A percentile compares a stretch with the other conserved stretches of the same genome.
These are phyloP conservation scores for Hylomyscus alleni DNA, from an alignment of 2,797 vertebrate genomes.

Conservation along the genomic window DNA sequence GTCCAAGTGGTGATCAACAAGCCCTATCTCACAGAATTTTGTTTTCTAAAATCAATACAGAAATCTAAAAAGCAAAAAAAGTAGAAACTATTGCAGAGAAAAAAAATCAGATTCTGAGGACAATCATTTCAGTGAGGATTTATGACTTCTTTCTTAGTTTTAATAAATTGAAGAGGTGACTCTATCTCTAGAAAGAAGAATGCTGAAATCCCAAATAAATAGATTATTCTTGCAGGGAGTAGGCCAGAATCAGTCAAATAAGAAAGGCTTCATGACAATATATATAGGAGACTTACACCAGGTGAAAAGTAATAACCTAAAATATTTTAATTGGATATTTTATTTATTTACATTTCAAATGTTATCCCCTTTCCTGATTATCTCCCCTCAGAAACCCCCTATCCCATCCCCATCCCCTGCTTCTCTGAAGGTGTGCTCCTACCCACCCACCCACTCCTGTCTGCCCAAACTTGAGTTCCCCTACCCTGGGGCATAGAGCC, in stretches of 20 bases:
- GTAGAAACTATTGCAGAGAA: neutral
- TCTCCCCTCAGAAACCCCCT: no score
- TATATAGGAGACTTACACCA: neutral
- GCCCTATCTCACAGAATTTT: neutral
- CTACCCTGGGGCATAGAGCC: no score
- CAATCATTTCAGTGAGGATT: neutral
- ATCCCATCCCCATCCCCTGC: no score
- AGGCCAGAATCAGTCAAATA: neutral
- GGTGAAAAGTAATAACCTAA: neutral
- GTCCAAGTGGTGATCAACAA: neutral
- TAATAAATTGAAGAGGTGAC: neutral
- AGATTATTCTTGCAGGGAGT: neutral
- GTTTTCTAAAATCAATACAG: neutral
- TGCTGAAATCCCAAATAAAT: neutral
- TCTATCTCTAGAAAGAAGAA: neutral
- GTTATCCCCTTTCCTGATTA: no score
- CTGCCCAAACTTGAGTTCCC: no score
- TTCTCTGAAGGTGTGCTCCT: no score
- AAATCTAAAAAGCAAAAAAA: neutral
- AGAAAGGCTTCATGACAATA: no score
- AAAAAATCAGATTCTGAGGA: neutral
- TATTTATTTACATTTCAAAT: no score
- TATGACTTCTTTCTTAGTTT: neutral
- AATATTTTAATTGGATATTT: no score
- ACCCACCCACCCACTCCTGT: no score